A percentile compares a stretch with the other conserved stretches of the same genome.
Conservation (phyloP, 2,888 invertebrate genomes). For the Agriopis aurantiaria region DNA sequence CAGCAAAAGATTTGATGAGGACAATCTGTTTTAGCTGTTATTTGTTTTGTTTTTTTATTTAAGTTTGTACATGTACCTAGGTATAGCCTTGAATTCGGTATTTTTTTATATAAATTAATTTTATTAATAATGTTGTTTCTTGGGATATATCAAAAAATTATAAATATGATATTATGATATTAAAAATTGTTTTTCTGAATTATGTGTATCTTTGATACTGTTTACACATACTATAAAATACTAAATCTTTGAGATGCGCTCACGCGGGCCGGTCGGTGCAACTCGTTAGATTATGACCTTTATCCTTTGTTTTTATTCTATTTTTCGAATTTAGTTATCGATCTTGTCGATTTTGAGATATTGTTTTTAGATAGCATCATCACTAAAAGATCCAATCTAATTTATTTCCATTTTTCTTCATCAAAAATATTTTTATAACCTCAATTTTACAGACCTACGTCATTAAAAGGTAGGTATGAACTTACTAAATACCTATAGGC, state of each 20-base stretch:
- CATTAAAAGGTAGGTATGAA: no score
- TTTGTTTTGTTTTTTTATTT: no score
- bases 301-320: conserved; percentile 44
- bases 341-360: conserved; percentile 41
- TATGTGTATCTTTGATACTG: conserved; percentile 26
- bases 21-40: no score
- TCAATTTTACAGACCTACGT: background rate
- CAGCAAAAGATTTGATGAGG: no score
- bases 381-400: background rate
- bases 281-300: conserved; percentile 58
- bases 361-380: conserved; percentile 27
- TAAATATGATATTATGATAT: no score
- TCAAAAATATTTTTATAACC: background rate
- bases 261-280: conserved; percentile 53
- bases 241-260: conserved; percentile 34
- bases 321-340: conserved; percentile 36
- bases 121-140: no score
- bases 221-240: background rate
- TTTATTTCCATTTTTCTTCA: background rate
- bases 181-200: no score
- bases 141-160: no score
- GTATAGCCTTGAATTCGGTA: no score
- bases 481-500: no score
- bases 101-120: no score
- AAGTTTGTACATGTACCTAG: no score